These are phyloP conservation scores for Drosophila maculinotata DNA, from an alignment of 2,888 invertebrate species.

Conservation along the genomic window DNA sequence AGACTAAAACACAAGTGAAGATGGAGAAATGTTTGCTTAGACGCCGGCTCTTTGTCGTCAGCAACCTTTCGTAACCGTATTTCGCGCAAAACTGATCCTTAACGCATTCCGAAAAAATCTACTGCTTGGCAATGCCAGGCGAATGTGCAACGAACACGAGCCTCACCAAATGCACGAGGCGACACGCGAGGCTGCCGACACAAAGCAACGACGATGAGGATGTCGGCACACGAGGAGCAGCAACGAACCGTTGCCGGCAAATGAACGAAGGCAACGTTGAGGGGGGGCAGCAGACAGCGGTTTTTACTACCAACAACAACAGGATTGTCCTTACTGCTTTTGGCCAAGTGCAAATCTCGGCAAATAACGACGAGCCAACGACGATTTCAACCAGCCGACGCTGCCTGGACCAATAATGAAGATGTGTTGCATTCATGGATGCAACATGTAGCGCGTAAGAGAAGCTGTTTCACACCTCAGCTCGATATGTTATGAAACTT, in stretches of 20 bases:
- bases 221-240: conserved; percentile 48
- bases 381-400: conserved; percentile 50
- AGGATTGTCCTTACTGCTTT: conserved; percentile 42
- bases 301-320: conserved; percentile 44
- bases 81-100: conserved; percentile 85
- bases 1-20: conserved; percentile 33
- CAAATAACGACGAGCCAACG: conserved; percentile 55
- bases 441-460: conserved; percentile 39
- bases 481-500: background rate
- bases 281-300: conserved; percentile 34
- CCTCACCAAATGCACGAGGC: conserved; percentile 72
- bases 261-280: conserved; percentile 47
- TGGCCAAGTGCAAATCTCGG: conserved; percentile 64
- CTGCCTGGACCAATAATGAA: conserved; percentile 55
- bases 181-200: conserved; percentile 47
- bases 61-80: conserved; percentile 84
- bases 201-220: conserved; percentile 38
- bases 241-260: conserved; percentile 64
- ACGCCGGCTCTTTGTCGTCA: conserved; percentile 71
- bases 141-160: conserved; percentile 80
- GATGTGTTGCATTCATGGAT: conserved; percentile 49
- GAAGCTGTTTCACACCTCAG: background rate
- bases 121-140: conserved; percentile 66
- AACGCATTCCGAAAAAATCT: conserved; percentile 83
- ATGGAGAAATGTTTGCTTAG: conserved; percentile 60